Conservation (phyloP, 1,140 invertebrate species). For the Zaprionus ghesquierei region DNA sequence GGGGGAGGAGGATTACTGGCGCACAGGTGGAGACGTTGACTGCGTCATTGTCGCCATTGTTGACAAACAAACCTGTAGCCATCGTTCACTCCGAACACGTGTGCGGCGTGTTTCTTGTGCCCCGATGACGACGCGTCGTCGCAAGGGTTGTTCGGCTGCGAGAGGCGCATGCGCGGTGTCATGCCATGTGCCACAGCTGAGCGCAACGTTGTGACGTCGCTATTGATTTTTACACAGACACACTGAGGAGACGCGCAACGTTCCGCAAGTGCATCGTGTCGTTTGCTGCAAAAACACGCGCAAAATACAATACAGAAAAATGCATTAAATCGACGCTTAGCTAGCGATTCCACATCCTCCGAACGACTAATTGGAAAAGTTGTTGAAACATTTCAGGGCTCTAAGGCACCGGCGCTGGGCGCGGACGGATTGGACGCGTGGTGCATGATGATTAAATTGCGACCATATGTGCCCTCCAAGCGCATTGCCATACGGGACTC, state of each 20-base stretch:
- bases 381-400: constrained; percentile 26
- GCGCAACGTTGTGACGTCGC: constrained; percentile 52
- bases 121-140: not conserved
- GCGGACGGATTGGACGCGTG: constrained; percentile 18
- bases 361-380: not conserved
- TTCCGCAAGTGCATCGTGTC: constrained; percentile 36
- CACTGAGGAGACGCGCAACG: constrained; percentile 51
- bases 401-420: constrained; percentile 2
- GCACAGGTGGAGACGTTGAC: constrained; percentile 50
- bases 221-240: constrained; percentile 69
- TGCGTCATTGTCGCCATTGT: constrained; percentile 58
- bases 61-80: constrained; percentile 78
- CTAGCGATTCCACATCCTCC: not conserved
- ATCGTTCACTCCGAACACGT: constrained; percentile 51
- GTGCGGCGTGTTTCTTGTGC: constrained; percentile 20
- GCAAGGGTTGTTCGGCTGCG: not conserved
- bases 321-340: constrained; percentile 1
- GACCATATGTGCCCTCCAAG: constrained; percentile 82
- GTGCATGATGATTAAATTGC: constrained; percentile 79
- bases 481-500: constrained; percentile 80
- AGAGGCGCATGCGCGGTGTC: constrained; percentile 48
- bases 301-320: constrained; percentile 15
- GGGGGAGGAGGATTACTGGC: not conserved
- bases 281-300: constrained; percentile 27
- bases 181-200: constrained; percentile 42